Evolutionary conservation across 1,140 invertebrate species (phyloP), one percentile per base, ranked within the genome.

Genomic region (Psix sp.): DNA sequence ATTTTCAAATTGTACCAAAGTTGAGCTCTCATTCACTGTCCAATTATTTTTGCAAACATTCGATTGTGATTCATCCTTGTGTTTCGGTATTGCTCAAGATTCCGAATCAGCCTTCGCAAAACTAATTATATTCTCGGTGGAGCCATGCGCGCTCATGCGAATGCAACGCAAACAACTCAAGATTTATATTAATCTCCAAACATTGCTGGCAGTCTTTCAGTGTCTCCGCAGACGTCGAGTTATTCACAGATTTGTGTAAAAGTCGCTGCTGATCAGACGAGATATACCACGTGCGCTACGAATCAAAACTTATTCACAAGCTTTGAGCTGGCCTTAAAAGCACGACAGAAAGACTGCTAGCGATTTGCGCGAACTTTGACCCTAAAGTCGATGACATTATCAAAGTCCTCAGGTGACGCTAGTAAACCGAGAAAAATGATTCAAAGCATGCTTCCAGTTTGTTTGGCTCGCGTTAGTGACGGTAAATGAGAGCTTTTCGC

Each of bases 121-220:
- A 85, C 82, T 86, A 85, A 86, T 86, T 86, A 84, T 86, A 86
- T 73, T 63, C 70, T 49, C 52, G 42, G 46, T 33, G 42, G 26
- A 43, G 62, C 72, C 70, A 62, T 68, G 68, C 45, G 57, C 52
- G 42, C 74, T 48, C 60, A 68, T 49, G 49, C 74, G 39, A 45
- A 65, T 65, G 72, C 51, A 74, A 45, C 42, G 39, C 57, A 62
- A 72, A 76, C 77, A 72, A 77, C 77, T 76, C 67, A 73, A 78
- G 75, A 80, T 83, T 85, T 84, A 85, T 85, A 86, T 85, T 85
- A 83, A 83, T 82, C 81, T 68, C 29, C 79, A 73, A 79, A 82
- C 72, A 79, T 77, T 68, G 68, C 74, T 83, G 77, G 76, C 77
- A 77, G 74, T 17, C 40, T 63, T 65, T 81, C 79, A 84, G 83